Evolutionary conservation across 2,113 vertebrate genomes (phyloP).

Genomic region (Spea multiplicata): DNA sequence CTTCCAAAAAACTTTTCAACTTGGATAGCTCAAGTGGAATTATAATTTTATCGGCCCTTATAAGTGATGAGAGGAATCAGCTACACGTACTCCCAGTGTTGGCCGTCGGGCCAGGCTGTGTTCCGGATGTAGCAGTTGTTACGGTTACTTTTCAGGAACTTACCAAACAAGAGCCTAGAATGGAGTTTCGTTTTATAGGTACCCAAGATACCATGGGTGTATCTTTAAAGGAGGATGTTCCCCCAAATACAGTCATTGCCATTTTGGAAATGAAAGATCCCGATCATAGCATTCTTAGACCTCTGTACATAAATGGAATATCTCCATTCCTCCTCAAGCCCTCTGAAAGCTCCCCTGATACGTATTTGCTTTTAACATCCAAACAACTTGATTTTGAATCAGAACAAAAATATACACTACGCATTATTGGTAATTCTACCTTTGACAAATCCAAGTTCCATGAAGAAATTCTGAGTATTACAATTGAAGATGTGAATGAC

Average conservation of each 20-base stretch:
- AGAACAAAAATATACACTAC: constrained; percentile 19
- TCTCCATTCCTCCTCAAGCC: constrained; percentile 22
- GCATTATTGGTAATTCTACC: constrained; percentile 3
- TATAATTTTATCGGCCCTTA: not conserved
- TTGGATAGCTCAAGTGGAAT: constrained; percentile 13
- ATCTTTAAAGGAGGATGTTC: constrained; percentile 26
- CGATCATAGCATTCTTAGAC: constrained; percentile 11
- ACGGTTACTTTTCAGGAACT: constrained; percentile 7
- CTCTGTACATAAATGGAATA: constrained; percentile 23
- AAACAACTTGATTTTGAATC: constrained; percentile 20
- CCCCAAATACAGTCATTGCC: constrained; percentile 24
- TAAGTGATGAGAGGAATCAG: not conserved
- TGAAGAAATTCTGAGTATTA: constrained; percentile 1
- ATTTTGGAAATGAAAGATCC: constrained; percentile 33
- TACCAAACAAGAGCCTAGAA: constrained; percentile 7
- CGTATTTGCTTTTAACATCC: constrained; percentile 18
- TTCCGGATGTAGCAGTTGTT: constrained; percentile 20
- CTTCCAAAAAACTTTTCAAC: constrained; percentile 7
- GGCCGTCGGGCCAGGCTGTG: constrained; percentile 27
- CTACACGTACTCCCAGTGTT: constrained; percentile 19
- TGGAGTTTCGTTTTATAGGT: constrained; percentile 33
- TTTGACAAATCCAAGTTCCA: not conserved
- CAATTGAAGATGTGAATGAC: constrained; percentile 35
- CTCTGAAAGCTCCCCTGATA: constrained; percentile 28
- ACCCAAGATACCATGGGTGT: not conserved